A percentile compares a stretch with the other conserved stretches of the same genome.
Evolutionary conservation across 2,888 invertebrate species (phyloP).

Genomic region (Trissolcus japonicus): DNA sequence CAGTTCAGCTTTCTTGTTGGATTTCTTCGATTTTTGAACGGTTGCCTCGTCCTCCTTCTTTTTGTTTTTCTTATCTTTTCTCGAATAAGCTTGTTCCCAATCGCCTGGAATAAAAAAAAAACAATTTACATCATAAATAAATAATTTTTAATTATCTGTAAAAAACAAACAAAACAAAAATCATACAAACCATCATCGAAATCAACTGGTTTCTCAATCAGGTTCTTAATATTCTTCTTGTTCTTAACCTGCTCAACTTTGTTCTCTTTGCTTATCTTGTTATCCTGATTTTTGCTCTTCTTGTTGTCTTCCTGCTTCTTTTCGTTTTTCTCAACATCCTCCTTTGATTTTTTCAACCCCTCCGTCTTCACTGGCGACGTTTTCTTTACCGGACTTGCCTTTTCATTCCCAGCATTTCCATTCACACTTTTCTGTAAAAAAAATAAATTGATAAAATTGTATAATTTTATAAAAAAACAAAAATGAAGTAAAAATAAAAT

Average conservation of each 20-base stretch:
- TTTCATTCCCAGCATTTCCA: constrained; percentile 79
- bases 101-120: constrained; percentile 74
- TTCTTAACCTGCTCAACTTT: constrained; percentile 79
- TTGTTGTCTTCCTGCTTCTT: constrained; percentile 79
- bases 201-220: constrained; percentile 83
- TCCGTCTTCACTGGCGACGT: constrained; percentile 70
- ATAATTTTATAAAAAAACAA: background rate
- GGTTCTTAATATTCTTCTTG: constrained; percentile 80
- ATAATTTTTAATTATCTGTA: too few relatives aligned
- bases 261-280: constrained; percentile 75
- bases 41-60: constrained; percentile 80
- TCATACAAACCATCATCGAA: constrained; percentile 82
- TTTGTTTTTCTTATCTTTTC: constrained; percentile 84
- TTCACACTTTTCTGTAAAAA: constrained; percentile 81
- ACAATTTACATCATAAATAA: too few relatives aligned
- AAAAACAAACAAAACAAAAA: background rate
- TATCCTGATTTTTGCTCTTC: constrained; percentile 64
- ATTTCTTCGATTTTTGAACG: constrained; percentile 77
- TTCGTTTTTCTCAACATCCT: constrained; percentile 77
- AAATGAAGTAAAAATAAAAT: background rate
- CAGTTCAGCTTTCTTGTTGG: constrained; percentile 77
- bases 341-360: constrained; percentile 76
- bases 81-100: constrained; percentile 84
- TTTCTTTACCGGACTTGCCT: constrained; percentile 79
- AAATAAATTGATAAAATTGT: background rate